phyloP scores from a whole-genome alignment of 1,140 invertebrate genomes.

The Geopemphigus sp. region DNA sequence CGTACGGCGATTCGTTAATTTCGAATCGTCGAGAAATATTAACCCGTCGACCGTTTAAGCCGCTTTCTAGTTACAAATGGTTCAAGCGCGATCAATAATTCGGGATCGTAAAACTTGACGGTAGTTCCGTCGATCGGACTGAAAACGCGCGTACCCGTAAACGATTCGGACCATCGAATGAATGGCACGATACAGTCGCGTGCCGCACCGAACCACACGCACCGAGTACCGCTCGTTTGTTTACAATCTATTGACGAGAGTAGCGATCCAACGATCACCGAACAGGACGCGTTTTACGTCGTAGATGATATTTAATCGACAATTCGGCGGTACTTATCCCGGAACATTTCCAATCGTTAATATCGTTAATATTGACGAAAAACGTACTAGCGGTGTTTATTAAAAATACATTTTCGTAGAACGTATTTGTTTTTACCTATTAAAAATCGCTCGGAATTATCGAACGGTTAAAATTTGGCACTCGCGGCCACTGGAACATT shows the following conservation, averaged over 20 bases:
- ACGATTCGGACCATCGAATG: neutral
- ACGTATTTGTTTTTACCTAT: too few relatives aligned
- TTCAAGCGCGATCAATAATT: neutral
- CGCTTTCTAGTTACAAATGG: neutral
- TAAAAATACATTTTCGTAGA: too few relatives aligned
- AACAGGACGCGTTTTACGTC: neutral
- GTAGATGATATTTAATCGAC: conserved; percentile 15
- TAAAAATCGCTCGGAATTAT: neutral
- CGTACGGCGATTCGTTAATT: too few relatives aligned
- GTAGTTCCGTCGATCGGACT: too few relatives aligned
- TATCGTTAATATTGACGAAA: neutral
- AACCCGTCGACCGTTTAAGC: neutral
- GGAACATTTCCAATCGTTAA: neutral
- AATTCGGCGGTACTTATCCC: neutral
- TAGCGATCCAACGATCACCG: conserved; percentile 8
- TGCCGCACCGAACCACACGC: neutral
- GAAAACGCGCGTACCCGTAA: neutral
- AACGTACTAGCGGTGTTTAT: neutral
- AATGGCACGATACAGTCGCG: neutral
- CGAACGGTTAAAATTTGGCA: neutral
- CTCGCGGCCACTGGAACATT: neutral
- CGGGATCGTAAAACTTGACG: neutral
- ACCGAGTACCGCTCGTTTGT: neutral
- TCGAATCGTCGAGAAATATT: too few relatives aligned
- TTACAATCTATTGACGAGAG: conserved; percentile 21